Percentiles rank a stretch among this genome's conserved stretches.
Conservation (phyloP, 2,797 vertebrate genomes). For the Xiphophorus birchmanni region DNA sequence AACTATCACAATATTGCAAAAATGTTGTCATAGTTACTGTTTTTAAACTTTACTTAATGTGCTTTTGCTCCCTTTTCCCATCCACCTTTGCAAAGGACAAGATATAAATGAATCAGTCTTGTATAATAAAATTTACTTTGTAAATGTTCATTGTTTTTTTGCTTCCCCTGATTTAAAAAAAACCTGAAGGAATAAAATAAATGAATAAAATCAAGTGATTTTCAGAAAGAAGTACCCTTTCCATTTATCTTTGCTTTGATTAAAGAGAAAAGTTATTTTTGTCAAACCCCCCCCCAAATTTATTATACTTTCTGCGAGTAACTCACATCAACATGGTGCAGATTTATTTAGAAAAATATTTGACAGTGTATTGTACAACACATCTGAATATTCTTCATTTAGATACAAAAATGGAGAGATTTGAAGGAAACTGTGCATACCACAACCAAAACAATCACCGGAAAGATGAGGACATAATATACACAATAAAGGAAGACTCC, state of each 20-base stretch:
- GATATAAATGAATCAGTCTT: not conserved
- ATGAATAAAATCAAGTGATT: not conserved
- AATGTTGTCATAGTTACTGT: not conserved
- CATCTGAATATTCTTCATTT: slow-evolving; percentile 9
- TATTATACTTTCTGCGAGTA: slow-evolving; percentile 43
- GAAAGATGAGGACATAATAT: slow-evolving; percentile 53
- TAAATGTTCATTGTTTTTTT: not conserved
- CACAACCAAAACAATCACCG: slow-evolving; percentile 46
- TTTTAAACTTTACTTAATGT: not conserved
- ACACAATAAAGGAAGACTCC: slow-evolving; percentile 33
- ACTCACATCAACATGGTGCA: slow-evolving; percentile 28
- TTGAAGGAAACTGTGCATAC: slow-evolving; percentile 33
- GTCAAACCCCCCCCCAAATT: slow-evolving; percentile 39
- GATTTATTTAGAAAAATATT: slow-evolving; percentile 21
- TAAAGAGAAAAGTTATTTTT: not conserved
- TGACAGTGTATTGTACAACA: slow-evolving; percentile 27
- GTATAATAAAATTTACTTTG: not conserved
- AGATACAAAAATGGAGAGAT: slow-evolving; percentile 7
- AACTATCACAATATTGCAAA: not conserved
- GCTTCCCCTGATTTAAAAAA: not conserved
- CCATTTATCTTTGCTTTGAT: not conserved
- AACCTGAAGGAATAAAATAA: not conserved
- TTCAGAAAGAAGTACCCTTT: not conserved
- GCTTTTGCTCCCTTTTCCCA: not conserved
- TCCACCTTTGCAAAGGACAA: not conserved